Evolutionary conservation across 2,888 invertebrate species (phyloP), one percentile per base, ranked within the genome.

Genomic region (Norana najaformis): DNA sequence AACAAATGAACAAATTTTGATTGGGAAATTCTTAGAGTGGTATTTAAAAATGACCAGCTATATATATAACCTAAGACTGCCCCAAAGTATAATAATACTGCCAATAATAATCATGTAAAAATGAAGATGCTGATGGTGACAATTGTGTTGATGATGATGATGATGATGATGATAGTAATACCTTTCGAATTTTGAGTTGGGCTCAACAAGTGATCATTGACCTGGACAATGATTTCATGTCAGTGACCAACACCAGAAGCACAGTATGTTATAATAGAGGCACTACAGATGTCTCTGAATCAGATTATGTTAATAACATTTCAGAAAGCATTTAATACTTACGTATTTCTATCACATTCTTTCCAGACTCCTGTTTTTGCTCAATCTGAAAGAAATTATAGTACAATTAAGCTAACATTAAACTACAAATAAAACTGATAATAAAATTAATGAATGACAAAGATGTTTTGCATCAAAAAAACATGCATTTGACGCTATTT

Each of bases 301-400:
- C 8, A 69, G n/a, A 69, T 16, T 16, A 69, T 0, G 8, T 69
- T 47, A 23, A 23, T 23, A 47, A 4, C n/a, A n/a, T 20, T 18
- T 69, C 16, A 69, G 69, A n/a, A n/a, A n/a, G 69, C 69, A n/a
- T 69, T 69, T 69, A 69, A 3, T 69, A 1, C 69, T 30, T 69
- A 69, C 69, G 30, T 69, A 69, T 69, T 69, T 6, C 69, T 69
- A 69, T 3, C 16, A 69, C 30, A 30, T 4, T 69, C 16, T n/a
- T 69, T 69, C 69, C 69, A 69, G 69, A 69, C n/a, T 69, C 69
- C n/a, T n/a, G 69, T 69, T 11, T 30, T n/a, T 69, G 69, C 69
- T 69, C 69, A 69, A 69, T 69, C 69, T 69, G n/a, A 69, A 69
- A 69, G 69, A 69, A 69, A 69, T n/a, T n/a, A 69, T n/a, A 69